Base-by-base conservation (phyloP, 2,888 invertebrate genomes). In the Hypercompe scribonia region DNA sequence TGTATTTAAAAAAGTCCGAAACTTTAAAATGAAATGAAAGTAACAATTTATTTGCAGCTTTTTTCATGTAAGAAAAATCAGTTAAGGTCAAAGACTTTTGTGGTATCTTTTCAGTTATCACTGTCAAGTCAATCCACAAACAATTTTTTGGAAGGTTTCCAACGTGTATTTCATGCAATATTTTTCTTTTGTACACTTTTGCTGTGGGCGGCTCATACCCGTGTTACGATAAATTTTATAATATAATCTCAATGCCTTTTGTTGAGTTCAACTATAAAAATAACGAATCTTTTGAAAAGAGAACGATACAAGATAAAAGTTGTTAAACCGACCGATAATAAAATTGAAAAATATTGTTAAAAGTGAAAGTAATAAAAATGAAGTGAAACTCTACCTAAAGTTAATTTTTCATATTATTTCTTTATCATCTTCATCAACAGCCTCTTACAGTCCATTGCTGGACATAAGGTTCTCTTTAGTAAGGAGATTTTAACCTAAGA, bases 71-170 rank as follows among this genome's bases (percentile, higher is more conserved):
- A 67, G 31, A 33, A 21, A 68, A 54, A 33, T 34, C 54, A 34
- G 3, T 54, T 24, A 33, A 68, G 54, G 34, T 11, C 50, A 68
- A 68, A 50, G n/a, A 68, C 69, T 61, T 61, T n/a, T 15, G 31
- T 39, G 50, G 36, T 39, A 39, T 61, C 28, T 28, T 61, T 42
- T 54, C n/a, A 69, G 61, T 42, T 68, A 54, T 68, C 33, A 50
- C 68, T 68, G 68, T 68, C 46, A 67, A 68, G 68, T 68, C 46
- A 67, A 68, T 24, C 54, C 33, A 15, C 68, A 54, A 36, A 68
- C n/a, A 68, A 18, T 54, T 34, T 34, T 54, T 68, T 54, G 68
- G 68, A 68, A 54, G 54, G n/a, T 15, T 34, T 68, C 54, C 68
- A 68, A 54, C 54, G 4, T 54, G 8, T 8, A 63, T 34, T n/a